Conservation (phyloP, 2,797 vertebrate genomes). For the Amblyopsis hoosieri region DNA sequence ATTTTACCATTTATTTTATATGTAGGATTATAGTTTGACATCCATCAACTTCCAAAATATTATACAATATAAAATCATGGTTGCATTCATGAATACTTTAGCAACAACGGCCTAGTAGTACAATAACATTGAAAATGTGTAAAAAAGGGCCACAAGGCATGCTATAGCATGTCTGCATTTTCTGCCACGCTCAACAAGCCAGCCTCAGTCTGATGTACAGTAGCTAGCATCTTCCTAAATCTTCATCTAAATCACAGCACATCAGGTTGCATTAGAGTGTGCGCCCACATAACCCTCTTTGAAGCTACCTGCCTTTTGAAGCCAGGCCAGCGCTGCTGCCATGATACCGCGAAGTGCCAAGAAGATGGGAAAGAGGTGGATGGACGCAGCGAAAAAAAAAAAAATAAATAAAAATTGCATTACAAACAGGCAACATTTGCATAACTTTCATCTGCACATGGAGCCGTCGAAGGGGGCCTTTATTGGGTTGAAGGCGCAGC, state of each 20-base stretch:
- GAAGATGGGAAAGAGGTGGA: slow-evolving; percentile 67
- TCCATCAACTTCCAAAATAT: no score
- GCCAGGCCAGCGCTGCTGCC: slow-evolving; percentile 35
- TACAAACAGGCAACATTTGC: slow-evolving; percentile 78
- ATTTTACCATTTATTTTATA: no score
- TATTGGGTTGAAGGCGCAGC: slow-evolving; percentile 72
- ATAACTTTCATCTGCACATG: slow-evolving; percentile 80
- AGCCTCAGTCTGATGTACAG: not conserved
- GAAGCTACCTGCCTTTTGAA: slow-evolving; percentile 52
- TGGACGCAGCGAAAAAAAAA: slow-evolving; percentile 68
- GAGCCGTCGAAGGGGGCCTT: slow-evolving; percentile 69
- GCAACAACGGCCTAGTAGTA: no score
- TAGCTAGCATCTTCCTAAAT: slow-evolving; percentile 13
- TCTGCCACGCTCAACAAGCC: slow-evolving; percentile 10
- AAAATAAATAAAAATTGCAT: slow-evolving; percentile 27
- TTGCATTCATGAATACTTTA: no score
- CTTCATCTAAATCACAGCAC: slow-evolving; percentile 19
- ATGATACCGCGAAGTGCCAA: slow-evolving; percentile 59
- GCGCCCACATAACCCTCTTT: slow-evolving; percentile 22
- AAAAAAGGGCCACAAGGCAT: no score
- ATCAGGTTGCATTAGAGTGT: slow-evolving; percentile 13
- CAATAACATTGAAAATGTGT: no score
- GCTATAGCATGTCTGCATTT: not conserved
- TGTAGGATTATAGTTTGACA: no score
- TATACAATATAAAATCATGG: no score